These are phyloP conservation scores for Oasisia sp. DNA, from an alignment of 2,888 invertebrate species.

Conservation along the genomic window DNA sequence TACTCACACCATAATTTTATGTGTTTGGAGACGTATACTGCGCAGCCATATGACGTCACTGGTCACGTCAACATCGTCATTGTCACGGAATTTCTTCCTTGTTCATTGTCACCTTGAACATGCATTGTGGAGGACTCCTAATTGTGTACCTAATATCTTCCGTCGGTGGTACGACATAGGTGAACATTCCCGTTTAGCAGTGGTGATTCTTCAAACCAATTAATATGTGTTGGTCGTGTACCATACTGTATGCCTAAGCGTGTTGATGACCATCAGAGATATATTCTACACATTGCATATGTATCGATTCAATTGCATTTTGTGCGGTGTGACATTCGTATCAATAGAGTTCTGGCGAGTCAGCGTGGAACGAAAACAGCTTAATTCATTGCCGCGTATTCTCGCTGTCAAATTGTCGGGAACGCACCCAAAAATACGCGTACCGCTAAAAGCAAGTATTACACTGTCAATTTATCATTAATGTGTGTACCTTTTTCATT, in stretches of 20 bases:
- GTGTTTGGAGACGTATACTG: background rate
- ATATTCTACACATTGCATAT: background rate
- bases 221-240: background rate
- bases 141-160: background rate
- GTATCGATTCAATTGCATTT: background rate
- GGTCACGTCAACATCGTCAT: background rate
- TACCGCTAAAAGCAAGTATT: background rate
- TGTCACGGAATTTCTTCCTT: background rate
- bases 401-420: background rate
- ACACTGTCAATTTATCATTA: background rate
- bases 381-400: background rate
- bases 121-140: background rate
- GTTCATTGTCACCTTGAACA: background rate
- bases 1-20: background rate
- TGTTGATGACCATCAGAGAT: too few species aligned
- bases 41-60: background rate
- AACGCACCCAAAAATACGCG: too few species aligned
- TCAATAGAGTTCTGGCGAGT: background rate
- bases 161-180: background rate
- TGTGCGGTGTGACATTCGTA: background rate
- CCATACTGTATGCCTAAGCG: background rate
- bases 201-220: background rate
- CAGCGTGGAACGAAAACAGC: background rate
- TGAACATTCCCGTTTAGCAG: background rate
- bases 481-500: background rate